A percentile compares a stretch with the other conserved stretches of the same genome.
These are phyloP conservation scores for Urocyon cinereoargenteus DNA, from an alignment of 2,797 vertebrate genomes.

Conservation along the genomic window DNA sequence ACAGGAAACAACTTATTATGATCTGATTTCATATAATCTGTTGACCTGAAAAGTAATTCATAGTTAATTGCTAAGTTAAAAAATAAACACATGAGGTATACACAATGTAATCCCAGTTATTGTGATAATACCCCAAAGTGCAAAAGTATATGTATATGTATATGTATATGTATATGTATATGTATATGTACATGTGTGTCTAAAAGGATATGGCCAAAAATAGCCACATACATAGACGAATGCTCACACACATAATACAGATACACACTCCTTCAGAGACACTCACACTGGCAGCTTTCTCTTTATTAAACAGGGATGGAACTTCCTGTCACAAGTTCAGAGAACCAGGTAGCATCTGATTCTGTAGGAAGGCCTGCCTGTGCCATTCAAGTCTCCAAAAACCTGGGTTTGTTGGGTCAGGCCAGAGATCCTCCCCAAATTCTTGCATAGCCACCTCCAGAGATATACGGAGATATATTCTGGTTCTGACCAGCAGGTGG, in stretches of 20 bases:
- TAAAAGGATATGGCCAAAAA: conserved; percentile 18
- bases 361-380: neutral
- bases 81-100: neutral
- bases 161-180: neutral
- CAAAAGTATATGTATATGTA: neutral
- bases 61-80: neutral
- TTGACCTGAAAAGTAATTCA: neutral
- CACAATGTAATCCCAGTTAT: neutral
- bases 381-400: neutral
- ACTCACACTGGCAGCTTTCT: neutral
- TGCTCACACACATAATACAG: neutral
- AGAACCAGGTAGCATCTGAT: neutral
- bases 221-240: neutral
- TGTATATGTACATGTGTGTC: neutral
- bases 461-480: conserved; percentile 28
- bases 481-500: conserved; percentile 53
- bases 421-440: neutral
- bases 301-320: neutral
- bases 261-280: neutral
- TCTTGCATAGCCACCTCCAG: neutral
- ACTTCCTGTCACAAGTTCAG: neutral
- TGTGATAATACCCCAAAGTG: neutral
- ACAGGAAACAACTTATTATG: neutral
- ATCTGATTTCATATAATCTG: neutral
- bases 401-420: neutral